phyloP scores from a whole-genome alignment of 2,888 invertebrate genomes.

The Agriopis marginaria region DNA sequence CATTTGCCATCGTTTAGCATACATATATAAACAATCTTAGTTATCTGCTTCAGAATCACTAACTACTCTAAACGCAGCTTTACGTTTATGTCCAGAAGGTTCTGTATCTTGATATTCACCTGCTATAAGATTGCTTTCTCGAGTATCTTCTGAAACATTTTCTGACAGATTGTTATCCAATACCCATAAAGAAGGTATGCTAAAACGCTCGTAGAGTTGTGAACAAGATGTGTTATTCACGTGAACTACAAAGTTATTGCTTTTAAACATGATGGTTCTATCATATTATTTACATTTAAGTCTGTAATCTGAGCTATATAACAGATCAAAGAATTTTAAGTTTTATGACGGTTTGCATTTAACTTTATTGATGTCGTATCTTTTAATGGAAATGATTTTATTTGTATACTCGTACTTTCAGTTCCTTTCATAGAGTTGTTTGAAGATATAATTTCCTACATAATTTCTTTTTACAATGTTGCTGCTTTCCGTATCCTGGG shows the following conservation, averaged over 20 bases:
- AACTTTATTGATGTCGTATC: conserved; percentile 12
- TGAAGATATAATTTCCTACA: background rate
- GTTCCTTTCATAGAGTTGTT: background rate
- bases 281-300: conserved; percentile 33
- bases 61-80: conserved; percentile 33
- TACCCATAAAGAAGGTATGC: conserved; percentile 54
- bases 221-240: conserved; percentile 54
- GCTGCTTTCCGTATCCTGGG: background rate
- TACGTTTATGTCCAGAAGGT: conserved; percentile 37
- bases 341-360: conserved; percentile 23
- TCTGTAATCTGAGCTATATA: conserved; percentile 25
- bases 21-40: conserved; percentile 43
- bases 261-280: conserved; percentile 38
- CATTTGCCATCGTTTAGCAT: conserved; percentile 60
- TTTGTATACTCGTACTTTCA: background rate
- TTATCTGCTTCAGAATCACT: conserved; percentile 22
- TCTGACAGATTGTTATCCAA: conserved; percentile 60
- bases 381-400: conserved; percentile 14
- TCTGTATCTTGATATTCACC: conserved; percentile 21
- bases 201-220: conserved; percentile 50
- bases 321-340: conserved; percentile 13
- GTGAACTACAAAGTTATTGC: conserved; percentile 45
- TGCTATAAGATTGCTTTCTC: conserved; percentile 30
- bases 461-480: background rate
- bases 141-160: conserved; percentile 46